Evolutionary conservation across 1,140 invertebrate species (phyloP).

Genomic region (Drosophila tropicalis): DNA sequence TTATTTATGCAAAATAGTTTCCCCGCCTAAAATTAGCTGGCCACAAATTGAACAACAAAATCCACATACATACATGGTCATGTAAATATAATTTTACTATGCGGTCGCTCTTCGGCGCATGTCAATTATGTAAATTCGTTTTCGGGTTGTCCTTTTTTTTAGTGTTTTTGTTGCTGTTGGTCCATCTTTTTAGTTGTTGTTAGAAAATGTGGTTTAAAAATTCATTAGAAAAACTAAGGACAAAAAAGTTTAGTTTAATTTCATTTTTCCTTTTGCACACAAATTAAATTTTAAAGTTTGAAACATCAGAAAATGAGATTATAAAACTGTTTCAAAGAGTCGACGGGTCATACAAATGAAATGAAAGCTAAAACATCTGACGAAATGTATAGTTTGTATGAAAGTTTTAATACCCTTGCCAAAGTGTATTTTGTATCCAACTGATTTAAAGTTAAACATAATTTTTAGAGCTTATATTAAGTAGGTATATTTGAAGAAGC

Average conservation of each 20-base stretch:
- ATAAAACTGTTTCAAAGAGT: background rate
- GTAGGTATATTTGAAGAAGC: no score
- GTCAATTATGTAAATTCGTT: slow-evolving; percentile 10
- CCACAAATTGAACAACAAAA: slow-evolving; percentile 11
- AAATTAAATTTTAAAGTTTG: slow-evolving; percentile 2
- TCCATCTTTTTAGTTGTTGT: background rate
- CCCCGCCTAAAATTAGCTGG: slow-evolving; percentile 5
- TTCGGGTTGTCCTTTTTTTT: background rate
- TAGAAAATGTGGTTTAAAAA: slow-evolving; percentile 8
- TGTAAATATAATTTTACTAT: slow-evolving; percentile 9
- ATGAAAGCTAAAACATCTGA: background rate
- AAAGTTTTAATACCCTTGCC: no score
- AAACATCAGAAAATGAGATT: background rate
- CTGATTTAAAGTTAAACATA: no score
- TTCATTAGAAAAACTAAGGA: slow-evolving; percentile 11
- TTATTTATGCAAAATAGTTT: slow-evolving; percentile 13
- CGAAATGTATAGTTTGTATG: no score
- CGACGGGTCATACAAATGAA: no score
- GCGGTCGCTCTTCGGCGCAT: slow-evolving; percentile 6
- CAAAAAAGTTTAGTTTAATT: slow-evolving; percentile 4
- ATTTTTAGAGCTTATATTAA: no score
- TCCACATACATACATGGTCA: slow-evolving; percentile 4
- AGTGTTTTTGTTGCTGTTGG: background rate
- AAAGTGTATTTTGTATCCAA: no score
- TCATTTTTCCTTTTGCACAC: background rate